These are phyloP conservation scores for Embiotoca jacksoni DNA, from an alignment of 2,113 vertebrate genomes.

Conservation along the genomic window DNA sequence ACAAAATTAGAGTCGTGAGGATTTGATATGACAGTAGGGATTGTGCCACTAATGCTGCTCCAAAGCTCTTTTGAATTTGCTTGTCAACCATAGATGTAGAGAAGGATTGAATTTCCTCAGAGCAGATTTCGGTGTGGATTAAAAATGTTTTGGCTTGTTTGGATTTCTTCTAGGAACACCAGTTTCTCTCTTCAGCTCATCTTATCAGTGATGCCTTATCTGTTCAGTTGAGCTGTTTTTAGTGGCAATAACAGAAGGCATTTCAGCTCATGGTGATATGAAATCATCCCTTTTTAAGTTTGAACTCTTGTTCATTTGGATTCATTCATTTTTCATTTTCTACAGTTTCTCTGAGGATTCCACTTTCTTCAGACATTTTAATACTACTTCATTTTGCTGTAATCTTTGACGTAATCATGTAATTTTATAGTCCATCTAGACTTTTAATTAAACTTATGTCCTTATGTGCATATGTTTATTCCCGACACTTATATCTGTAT, in stretches of 20 bases:
- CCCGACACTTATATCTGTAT: too few species aligned
- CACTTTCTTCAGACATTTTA: too few species aligned
- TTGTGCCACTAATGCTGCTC: constrained; percentile 12
- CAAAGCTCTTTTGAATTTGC: constrained; percentile 40
- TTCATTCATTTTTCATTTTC: too few species aligned
- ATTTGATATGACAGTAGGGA: constrained; percentile 26
- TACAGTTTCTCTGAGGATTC: too few species aligned
- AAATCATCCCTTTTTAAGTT: too few species aligned
- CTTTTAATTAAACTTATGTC: too few species aligned
- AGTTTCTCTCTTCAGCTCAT: constrained; percentile 5
- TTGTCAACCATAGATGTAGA: constrained; percentile 37
- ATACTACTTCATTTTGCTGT: too few species aligned
- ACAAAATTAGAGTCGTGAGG: constrained; percentile 20
- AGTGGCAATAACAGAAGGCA: neutral
- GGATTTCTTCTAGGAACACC: constrained; percentile 57
- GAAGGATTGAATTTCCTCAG: constrained; percentile 51
- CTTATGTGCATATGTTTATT: too few species aligned
- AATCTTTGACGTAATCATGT: too few species aligned
- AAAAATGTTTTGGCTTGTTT: constrained; percentile 40
- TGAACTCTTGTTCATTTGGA: too few species aligned
- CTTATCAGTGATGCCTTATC: neutral
- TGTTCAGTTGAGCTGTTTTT: neutral
- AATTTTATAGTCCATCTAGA: too few species aligned
- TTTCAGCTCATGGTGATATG: neutral
- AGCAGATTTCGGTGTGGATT: constrained; percentile 60